Evolutionary conservation across 2,113 vertebrate species (phyloP).

Genomic region (Ceyx margarethae): DNA sequence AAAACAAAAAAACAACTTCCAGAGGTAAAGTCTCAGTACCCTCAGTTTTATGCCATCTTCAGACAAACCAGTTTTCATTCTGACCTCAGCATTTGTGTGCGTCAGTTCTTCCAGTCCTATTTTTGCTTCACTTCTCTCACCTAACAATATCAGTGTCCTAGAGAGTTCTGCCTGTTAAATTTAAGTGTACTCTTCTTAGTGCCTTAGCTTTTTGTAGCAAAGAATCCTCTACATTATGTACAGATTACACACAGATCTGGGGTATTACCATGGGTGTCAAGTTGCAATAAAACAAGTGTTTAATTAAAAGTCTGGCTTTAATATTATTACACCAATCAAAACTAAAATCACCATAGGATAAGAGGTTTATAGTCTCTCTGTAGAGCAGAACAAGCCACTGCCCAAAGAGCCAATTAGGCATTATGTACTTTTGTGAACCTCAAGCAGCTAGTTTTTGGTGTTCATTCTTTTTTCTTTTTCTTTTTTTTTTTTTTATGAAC

Average conservation of each 20-base stretch:
- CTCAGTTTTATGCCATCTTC: constrained; percentile 49
- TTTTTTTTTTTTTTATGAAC: background rate
- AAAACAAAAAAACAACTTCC: constrained; percentile 30
- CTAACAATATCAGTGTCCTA: constrained; percentile 59
- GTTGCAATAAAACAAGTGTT: background rate
- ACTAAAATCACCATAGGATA: background rate
- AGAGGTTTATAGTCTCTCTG: background rate
- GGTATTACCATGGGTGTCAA: background rate
- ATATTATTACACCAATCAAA: background rate
- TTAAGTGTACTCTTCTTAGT: background rate
- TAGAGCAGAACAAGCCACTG: background rate
- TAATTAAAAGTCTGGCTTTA: background rate
- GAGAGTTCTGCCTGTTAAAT: constrained; percentile 51
- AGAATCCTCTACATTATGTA: background rate
- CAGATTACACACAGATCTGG: background rate
- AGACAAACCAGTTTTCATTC: constrained; percentile 58
- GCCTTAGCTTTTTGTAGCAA: background rate
- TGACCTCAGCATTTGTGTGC: constrained; percentile 61
- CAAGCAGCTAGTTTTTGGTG: background rate
- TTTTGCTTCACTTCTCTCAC: constrained; percentile 46
- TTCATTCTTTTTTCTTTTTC: too few relatives aligned
- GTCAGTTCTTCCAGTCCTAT: constrained; percentile 53
- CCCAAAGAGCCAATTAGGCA: background rate
- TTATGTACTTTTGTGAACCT: background rate
- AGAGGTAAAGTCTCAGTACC: constrained; percentile 45